phyloP scores from a whole-genome alignment of 2,113 vertebrate species.

The Microtus richardsoni region DNA sequence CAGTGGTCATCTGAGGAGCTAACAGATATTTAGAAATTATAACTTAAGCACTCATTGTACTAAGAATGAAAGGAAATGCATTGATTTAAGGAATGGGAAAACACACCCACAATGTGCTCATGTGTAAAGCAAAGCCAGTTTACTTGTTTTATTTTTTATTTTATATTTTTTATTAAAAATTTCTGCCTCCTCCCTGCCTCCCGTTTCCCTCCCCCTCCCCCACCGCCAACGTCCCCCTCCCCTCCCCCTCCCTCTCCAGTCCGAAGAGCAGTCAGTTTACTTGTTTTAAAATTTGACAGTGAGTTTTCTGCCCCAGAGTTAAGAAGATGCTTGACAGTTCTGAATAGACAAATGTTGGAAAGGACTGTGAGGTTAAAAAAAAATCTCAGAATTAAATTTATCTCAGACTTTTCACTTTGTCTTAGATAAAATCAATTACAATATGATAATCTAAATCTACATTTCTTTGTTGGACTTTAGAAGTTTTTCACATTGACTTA shows the following conservation, averaged over 20 bases:
- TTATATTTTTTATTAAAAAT: no score
- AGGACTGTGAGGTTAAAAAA: not conserved
- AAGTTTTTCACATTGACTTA: not conserved
- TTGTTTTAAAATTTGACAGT: constrained; percentile 27
- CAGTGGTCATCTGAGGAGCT: constrained; percentile 41
- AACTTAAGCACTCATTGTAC: not conserved
- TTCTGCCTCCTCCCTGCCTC: no score
- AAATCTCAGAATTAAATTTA: not conserved
- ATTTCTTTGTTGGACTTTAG: not conserved
- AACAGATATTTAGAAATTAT: constrained; percentile 55
- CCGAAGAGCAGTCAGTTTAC: not conserved
- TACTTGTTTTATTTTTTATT: not conserved
- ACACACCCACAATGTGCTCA: not conserved
- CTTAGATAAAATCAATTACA: not conserved
- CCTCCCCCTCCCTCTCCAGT: no score
- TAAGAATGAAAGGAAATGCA: constrained; percentile 10
- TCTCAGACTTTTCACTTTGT: not conserved
- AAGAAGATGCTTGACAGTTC: not conserved
- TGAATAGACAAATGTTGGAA: not conserved
- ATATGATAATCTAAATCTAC: not conserved
- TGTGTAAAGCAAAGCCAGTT: not conserved
- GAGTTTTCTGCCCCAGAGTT: constrained; percentile 12
- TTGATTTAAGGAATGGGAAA: not conserved
- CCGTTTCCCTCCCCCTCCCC: no score
- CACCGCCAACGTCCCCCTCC: no score